Conservation (phyloP, 2,888 invertebrate genomes). For the Drosophila kuntzei region DNA sequence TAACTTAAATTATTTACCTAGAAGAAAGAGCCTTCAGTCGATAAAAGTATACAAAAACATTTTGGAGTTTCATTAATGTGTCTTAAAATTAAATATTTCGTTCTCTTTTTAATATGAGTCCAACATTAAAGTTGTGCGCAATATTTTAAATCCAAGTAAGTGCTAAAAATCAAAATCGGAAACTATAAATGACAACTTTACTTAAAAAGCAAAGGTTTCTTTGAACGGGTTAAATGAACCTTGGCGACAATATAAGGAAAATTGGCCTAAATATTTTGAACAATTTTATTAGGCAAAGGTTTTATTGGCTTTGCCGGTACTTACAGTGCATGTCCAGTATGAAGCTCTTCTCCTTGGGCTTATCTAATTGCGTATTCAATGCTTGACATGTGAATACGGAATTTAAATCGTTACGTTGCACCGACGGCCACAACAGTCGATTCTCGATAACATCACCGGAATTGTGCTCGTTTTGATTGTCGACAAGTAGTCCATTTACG, state of each 20-base stretch:
- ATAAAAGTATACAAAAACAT: no score
- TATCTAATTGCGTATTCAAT: conserved; percentile 92
- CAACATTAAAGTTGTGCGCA: not conserved
- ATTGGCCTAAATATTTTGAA: not conserved
- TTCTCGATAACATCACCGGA: conserved; percentile 95
- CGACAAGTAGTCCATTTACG: conserved; percentile 92
- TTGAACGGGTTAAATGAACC: not conserved
- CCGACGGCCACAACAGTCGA: conserved; percentile 90
- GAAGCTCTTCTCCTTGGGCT: conserved; percentile 91
- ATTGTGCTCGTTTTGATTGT: conserved; percentile 93
- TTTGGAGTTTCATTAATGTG: no score
- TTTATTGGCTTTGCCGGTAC: conserved; percentile 83
- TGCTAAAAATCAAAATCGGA: not conserved
- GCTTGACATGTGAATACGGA: conserved; percentile 95
- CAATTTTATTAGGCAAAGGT: conserved; percentile 13
- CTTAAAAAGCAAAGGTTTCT: not conserved
- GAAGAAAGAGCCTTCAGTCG: no score
- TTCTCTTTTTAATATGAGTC: no score
- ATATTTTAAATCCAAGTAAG: not conserved
- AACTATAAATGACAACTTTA: not conserved
- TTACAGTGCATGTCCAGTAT: conserved; percentile 92
- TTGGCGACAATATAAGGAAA: not conserved
- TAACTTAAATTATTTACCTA: no score
- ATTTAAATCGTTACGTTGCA: conserved; percentile 92
- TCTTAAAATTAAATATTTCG: no score